These are phyloP conservation scores for Propsilocerus akamusi DNA, from an alignment of 1,140 invertebrate genomes.

Conservation along the genomic window DNA sequence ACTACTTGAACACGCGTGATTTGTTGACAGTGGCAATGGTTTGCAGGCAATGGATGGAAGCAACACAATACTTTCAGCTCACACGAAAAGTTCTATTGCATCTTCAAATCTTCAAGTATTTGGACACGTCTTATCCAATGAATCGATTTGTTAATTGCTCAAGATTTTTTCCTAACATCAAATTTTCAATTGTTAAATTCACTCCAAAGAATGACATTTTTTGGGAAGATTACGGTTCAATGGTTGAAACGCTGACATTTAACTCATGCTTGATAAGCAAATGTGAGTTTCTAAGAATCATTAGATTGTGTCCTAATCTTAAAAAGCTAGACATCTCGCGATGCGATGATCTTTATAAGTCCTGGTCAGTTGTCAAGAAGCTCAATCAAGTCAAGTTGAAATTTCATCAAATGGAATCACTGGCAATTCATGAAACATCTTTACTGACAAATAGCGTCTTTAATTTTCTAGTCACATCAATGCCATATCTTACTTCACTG, in stretches of 20 bases:
- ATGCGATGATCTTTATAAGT: neutral
- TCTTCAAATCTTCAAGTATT: constrained; percentile 1
- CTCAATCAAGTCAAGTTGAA: neutral
- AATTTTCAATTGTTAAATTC: neutral
- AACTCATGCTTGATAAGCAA: neutral
- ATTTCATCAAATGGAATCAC: neutral
- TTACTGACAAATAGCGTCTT: neutral
- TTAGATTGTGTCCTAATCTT: neutral
- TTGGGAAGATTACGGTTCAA: neutral
- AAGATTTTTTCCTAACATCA: neutral
- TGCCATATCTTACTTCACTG: neutral
- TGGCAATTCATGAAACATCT: neutral
- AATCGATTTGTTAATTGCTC: neutral
- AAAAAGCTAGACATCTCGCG: neutral
- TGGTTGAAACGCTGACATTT: neutral
- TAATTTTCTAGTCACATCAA: neutral
- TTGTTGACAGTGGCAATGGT: neutral
- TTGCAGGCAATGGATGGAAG: neutral
- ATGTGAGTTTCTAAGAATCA: neutral
- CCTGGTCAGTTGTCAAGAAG: neutral
- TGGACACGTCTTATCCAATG: neutral
- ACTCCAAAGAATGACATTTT: neutral
- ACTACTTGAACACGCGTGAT: neutral
- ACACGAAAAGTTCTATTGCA: neutral
- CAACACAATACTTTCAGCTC: neutral